Conservation (phyloP, 2,888 invertebrate genomes). For the Spialia ferax region DNA sequence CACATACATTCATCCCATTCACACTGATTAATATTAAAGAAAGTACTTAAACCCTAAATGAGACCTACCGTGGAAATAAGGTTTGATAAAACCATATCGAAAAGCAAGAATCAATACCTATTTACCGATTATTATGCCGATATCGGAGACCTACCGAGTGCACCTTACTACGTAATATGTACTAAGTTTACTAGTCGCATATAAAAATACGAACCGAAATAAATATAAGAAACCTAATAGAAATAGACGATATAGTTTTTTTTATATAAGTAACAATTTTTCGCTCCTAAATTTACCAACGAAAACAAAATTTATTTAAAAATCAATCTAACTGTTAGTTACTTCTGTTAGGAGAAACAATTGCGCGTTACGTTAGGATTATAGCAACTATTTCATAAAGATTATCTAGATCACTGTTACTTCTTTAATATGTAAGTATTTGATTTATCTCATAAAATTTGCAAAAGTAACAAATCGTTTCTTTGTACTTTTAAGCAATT, state of each 20-base stretch:
- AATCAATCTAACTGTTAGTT: constrained; percentile 63
- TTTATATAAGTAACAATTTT: constrained; percentile 79
- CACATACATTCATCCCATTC: constrained; percentile 77
- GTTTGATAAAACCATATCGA: constrained; percentile 65
- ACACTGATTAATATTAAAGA: constrained; percentile 67
- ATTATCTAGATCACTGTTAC: constrained; percentile 75
- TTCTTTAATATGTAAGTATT: constrained; percentile 83
- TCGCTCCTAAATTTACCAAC: constrained; percentile 73
- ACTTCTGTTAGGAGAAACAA: constrained; percentile 64
- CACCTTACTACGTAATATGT: constrained; percentile 55
- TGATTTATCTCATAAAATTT: constrained; percentile 89
- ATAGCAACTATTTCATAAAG: constrained; percentile 82
- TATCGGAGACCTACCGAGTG: constrained; percentile 61
- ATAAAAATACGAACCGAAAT: constrained; percentile 62
- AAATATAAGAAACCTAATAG: constrained; percentile 65
- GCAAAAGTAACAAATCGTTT: constrained; percentile 90
- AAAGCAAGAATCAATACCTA: constrained; percentile 69
- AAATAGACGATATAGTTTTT: constrained; percentile 67
- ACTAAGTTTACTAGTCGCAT: constrained; percentile 62
- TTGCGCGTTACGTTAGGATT: constrained; percentile 72
- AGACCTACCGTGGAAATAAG: constrained; percentile 71
- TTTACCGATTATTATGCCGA: constrained; percentile 71
- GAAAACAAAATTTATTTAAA: constrained; percentile 69
- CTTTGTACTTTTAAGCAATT: constrained; percentile 91
- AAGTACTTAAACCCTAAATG: constrained; percentile 70